Percentiles rank a stretch among this genome's conserved stretches.
These are phyloP conservation scores for Cremastobaeus sp. DNA, from an alignment of 2,888 invertebrate species.

Conservation along the genomic window DNA sequence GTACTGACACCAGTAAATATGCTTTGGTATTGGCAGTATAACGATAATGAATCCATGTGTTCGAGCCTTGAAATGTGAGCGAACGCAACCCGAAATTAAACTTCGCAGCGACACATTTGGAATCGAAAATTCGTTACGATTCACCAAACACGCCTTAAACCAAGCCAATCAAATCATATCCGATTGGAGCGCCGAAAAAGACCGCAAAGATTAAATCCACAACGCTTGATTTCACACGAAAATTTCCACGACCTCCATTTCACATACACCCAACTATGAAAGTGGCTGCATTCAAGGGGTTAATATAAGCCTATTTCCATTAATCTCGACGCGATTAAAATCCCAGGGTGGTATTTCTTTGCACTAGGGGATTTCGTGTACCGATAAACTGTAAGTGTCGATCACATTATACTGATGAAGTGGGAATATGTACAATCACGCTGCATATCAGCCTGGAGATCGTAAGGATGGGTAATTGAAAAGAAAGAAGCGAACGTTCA, in stretches of 20 bases:
- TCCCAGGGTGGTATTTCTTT: slow-evolving; percentile 12
- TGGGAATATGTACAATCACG: slow-evolving; percentile 33
- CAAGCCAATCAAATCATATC: slow-evolving; percentile 21
- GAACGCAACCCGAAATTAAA: no score
- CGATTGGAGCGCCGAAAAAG: slow-evolving; percentile 17
- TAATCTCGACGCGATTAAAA: slow-evolving; percentile 24
- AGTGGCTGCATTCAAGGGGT: slow-evolving; percentile 21
- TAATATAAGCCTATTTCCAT: slow-evolving; percentile 31
- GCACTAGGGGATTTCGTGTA: slow-evolving; percentile 21
- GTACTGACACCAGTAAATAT: no score
- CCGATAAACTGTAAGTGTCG: slow-evolving; percentile 14
- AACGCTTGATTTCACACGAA: slow-evolving; percentile 28
- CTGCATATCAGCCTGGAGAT: no score
- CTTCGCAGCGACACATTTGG: no score
- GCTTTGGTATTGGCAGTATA: no score
- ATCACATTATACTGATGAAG: slow-evolving; percentile 18
- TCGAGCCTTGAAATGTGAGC: no score
- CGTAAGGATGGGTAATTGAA: no score
- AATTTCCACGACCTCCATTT: slow-evolving; percentile 28
- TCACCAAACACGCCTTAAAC: slow-evolving; percentile 7
- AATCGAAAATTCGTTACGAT: neutral
- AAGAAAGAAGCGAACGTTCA: no score
- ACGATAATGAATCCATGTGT: no score
- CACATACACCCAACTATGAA: slow-evolving; percentile 17
- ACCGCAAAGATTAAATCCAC: slow-evolving; percentile 26